Conservation (phyloP, 2,113 vertebrate species). For the Gobiocypris rarus region DNA sequence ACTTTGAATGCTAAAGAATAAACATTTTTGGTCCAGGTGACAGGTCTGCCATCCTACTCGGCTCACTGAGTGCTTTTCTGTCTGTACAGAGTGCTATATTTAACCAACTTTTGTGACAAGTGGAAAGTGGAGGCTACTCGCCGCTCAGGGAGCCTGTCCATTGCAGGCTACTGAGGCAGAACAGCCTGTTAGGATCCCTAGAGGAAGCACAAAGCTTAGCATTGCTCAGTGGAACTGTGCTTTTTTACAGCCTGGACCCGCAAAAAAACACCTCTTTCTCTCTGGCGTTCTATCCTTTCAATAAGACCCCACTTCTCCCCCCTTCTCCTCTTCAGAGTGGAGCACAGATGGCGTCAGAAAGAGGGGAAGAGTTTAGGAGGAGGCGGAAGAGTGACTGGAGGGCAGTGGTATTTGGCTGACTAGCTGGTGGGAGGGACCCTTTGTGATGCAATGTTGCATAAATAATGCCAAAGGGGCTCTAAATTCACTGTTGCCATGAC, state of each 20-base stretch:
- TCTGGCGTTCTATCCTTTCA: constrained; percentile 48
- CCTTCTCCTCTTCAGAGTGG: constrained; percentile 38
- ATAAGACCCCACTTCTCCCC: constrained; percentile 9
- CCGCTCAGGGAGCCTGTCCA: constrained; percentile 35
- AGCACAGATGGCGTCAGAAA: constrained; percentile 67
- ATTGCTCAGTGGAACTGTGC: constrained; percentile 45
- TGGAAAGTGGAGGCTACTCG: constrained; percentile 20
- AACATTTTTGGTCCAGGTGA: constrained; percentile 27
- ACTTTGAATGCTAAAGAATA: background rate
- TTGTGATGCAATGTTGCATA: constrained; percentile 91
- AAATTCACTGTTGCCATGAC: constrained; percentile 90
- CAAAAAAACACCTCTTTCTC: constrained; percentile 50
- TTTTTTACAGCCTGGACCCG: constrained; percentile 20
- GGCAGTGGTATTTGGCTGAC: constrained; percentile 75
- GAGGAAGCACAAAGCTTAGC: constrained; percentile 43
- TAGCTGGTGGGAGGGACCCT: constrained; percentile 82
- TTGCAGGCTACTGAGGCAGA: constrained; percentile 51
- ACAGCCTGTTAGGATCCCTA: constrained; percentile 41
- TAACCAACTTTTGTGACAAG: constrained; percentile 40
- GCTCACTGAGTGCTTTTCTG: background rate
- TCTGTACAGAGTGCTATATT: constrained; percentile 41
- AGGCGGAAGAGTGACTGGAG: constrained; percentile 63
- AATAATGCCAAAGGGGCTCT: constrained; percentile 86
- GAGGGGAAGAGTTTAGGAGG: constrained; percentile 53
- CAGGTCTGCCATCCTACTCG: constrained; percentile 8